Evolutionary conservation across 2,113 vertebrate species (phyloP), one percentile per base, ranked within the genome.

Genomic region (Saiga tatarica): DNA sequence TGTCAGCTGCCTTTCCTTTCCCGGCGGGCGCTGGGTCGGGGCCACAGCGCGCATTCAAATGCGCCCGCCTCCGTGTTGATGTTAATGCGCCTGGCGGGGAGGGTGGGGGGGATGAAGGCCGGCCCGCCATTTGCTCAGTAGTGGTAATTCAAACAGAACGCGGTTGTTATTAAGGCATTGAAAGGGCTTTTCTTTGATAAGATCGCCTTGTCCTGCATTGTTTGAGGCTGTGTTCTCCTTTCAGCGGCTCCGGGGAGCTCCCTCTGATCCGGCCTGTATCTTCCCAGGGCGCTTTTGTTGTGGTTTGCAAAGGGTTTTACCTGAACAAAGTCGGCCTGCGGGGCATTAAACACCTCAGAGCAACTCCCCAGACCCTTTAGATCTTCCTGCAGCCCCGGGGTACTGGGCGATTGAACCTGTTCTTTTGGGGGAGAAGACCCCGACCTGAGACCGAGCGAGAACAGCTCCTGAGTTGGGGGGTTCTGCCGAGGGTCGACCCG

Each of bases 101-200:
- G 93, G 95, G 17, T n/a, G 98, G 98, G 99, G 55, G 98, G 98
- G 99, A 99, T 99, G 98, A 99, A 99, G 99, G 99, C 96, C 60
- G 81, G 94, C 97, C 99, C 99, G 99, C 98, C 99, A 98, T 99
- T 99, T 99, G 99, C 98, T 99, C 98, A 98, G 98, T 99, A 99
- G 99, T 99, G 99, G 98, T 98, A 98, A 99, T 99, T 99, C 99
- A 99, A 99, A 99, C 99, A 99, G 98, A 99, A 98, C 98, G 98
- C 96, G 97, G 97, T 98, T 98, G 98, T 98, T 98, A 99, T 99
- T 98, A 98, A 98, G 98, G 98, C 99, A 99, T 98, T 98, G 98
- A 99, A 98, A 99, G 97, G 97, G 97, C 97, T 97, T 98, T 98
- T 98, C 98, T 99, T 99, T 99, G 99, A 99, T 99, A 99, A 99